Base-by-base conservation (phyloP, 2,797 vertebrate genomes). In the Leptatherina wallacei region DNA sequence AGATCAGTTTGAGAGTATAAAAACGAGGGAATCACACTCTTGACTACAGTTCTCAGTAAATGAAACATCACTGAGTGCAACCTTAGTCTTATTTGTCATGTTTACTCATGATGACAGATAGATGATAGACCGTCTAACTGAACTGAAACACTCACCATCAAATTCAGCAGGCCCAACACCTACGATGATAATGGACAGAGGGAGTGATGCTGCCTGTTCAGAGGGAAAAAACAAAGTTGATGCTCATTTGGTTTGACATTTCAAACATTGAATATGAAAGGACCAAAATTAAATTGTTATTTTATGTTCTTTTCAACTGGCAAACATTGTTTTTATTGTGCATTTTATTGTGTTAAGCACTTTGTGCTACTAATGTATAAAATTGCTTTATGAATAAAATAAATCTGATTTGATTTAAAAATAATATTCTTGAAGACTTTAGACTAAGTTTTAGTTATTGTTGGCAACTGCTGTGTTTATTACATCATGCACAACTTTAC, bases 91-190 rank as follows among this genome's bases (percentile, higher is more conserved):
- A 27, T 52, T 27, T 29, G 24, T 44, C 29, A 54, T 18, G 29
- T 42, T 61, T 49, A 33, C 12, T 58, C 14, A 54, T 29, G 29
- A 18, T 44, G 13, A 54, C 61, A 64, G 51, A 64, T 32, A 32
- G 58, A 27, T 12, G 18, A 66, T 6, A 58, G n/a, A 33, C 20
- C 54, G 27, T 67, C 38, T 18, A 32, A 57, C 12, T 44, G 32
- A 8, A 36, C 20, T 2, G 32, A 24, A 32, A 16, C 30, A 63
- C 75, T 96, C 87, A 98, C 97, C 97, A 71, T 98, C 97, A 92
- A 99, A 99, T 89, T 98, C 97, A 80, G 97, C 97, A 0, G 97
- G 97, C 57, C 97, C 97, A 58, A 99, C 97, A 79, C 97, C 97
- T 1, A 99, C 96, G 0, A 99, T 98, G 68, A 99, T 98, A 83